Base-by-base conservation (phyloP, 2,888 invertebrate genomes). In the Hyposoter dolosus region DNA sequence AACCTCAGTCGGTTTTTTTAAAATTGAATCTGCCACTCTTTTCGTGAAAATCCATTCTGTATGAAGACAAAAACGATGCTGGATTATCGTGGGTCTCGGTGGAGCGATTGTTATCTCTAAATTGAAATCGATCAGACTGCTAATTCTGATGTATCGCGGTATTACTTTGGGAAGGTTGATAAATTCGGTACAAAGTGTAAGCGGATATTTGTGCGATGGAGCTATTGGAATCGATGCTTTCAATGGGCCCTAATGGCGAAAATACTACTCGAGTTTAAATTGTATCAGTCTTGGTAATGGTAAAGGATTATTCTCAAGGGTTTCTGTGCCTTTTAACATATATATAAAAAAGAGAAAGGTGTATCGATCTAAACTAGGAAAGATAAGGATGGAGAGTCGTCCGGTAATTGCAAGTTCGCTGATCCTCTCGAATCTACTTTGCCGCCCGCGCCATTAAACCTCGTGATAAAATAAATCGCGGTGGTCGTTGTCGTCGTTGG, bases 401-500 rank as follows among this genome's bases (percentile, higher is more conserved):
- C 53, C 69, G 65, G 86, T 88, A 89, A 89, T 89, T 89, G 87
- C 84, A 87, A 87, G 79, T 87, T 89, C 82, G 83, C 85, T 87
- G 88, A 87, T 89, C 88, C 86, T 80, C 82, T 84, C 50, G 74
- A 78, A 87, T 83, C 63, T 81, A 83, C 81, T 78, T 84, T 60
- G 78, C 66, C 63, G 53, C 76, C 82, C 76, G 81, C 79, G 71
- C 86, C 85, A 89, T 89, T 89, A 87, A 88, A 87, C 84, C 81
- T 50, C 76, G 79, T 85, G 82, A 89, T 89, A 86, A 89, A 89
- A 89, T 88, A 89, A 89, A 89, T 89, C 87, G 86, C 56, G 79
- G 84, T 84, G 66, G 82, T 87, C 79, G 86, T 82, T 74, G 76
- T 75, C 84, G 53, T 53, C 75, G 53, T 56, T n/a, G 53, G 32